Evolutionary conservation across 2,888 invertebrate species (phyloP).

Genomic region (Xanthorhoe designata): DNA sequence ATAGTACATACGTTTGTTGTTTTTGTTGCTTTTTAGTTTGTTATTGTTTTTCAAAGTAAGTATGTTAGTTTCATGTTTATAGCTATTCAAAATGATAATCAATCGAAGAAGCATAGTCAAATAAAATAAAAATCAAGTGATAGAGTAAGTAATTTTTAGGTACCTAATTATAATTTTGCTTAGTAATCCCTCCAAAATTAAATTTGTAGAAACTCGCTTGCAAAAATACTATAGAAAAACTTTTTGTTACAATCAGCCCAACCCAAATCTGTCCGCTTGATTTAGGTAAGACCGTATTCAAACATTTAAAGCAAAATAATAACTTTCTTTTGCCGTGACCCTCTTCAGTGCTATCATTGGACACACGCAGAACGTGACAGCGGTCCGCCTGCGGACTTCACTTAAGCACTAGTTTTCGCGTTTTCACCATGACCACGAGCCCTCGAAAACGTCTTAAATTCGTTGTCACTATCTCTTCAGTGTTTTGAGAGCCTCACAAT

Average conservation of each 20-base stretch:
- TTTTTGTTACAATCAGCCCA: slow-evolving; percentile 39
- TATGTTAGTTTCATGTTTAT: no score
- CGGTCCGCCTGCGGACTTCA: slow-evolving; percentile 49
- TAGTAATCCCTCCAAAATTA: not conserved
- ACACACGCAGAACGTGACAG: slow-evolving; percentile 52
- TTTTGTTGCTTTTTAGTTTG: no score
- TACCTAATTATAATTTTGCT: not conserved
- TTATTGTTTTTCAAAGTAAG: no score
- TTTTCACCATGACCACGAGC: not conserved
- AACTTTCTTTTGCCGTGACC: slow-evolving; percentile 54
- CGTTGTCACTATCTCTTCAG: no score
- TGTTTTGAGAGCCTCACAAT: no score
- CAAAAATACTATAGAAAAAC: slow-evolving; percentile 15
- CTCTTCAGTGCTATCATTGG: slow-evolving; percentile 57
- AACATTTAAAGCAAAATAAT: slow-evolving; percentile 49
- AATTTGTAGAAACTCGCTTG: not conserved
- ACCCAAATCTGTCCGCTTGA: slow-evolving; percentile 46
- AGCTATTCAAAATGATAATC: no score
- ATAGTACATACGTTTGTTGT: no score
- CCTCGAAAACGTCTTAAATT: not conserved
- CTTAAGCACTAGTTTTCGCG: not conserved
- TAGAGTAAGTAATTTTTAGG: no score
- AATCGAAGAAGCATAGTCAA: no score
- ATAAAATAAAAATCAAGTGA: no score
- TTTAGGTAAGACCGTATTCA: slow-evolving; percentile 49